A percentile compares a stretch with the other conserved stretches of the same genome.
phyloP scores from a whole-genome alignment of 2,888 invertebrate species.

The Eudemis profundana region DNA sequence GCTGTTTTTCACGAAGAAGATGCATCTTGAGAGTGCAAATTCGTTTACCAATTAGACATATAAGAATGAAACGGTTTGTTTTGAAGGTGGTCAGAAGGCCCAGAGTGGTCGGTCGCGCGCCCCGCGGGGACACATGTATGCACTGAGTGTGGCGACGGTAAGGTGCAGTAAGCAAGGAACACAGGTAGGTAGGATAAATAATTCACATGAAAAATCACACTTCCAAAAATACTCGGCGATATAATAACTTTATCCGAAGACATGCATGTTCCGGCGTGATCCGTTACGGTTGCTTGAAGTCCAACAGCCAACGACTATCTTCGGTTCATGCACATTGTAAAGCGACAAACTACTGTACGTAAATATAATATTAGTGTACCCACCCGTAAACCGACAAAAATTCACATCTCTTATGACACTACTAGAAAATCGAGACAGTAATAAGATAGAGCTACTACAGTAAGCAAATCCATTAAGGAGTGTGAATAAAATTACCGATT shows the following conservation, averaged over 20 bases:
- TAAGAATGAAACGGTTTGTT: too few species aligned
- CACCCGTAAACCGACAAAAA: conserved; percentile 80
- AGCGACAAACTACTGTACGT: conserved; percentile 84
- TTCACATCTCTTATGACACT: conserved; percentile 77
- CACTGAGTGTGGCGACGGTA: conserved; percentile 56
- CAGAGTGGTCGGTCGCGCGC: background rate
- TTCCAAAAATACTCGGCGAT: conserved; percentile 74
- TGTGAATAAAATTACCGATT: conserved; percentile 82
- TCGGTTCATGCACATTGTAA: conserved; percentile 81
- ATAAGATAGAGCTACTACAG: conserved; percentile 83
- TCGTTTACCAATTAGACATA: too few species aligned
- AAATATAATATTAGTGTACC: conserved; percentile 84
- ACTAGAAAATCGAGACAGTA: conserved; percentile 83
- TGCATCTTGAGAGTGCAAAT: too few species aligned
- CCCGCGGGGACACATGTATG: conserved; percentile 50
- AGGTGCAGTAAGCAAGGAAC: conserved; percentile 79
- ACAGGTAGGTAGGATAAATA: conserved; percentile 79
- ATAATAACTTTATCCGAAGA: conserved; percentile 63
- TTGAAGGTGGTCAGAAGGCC: too few species aligned
- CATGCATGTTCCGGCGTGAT: conserved; percentile 76
- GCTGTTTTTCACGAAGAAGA: too few species aligned
- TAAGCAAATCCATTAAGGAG: conserved; percentile 83
- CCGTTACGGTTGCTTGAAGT: conserved; percentile 63
- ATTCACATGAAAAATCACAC: conserved; percentile 83
- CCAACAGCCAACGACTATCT: conserved; percentile 72